Conservation (phyloP, 1,140 invertebrate genomes). For the Bombus fervidus region DNA sequence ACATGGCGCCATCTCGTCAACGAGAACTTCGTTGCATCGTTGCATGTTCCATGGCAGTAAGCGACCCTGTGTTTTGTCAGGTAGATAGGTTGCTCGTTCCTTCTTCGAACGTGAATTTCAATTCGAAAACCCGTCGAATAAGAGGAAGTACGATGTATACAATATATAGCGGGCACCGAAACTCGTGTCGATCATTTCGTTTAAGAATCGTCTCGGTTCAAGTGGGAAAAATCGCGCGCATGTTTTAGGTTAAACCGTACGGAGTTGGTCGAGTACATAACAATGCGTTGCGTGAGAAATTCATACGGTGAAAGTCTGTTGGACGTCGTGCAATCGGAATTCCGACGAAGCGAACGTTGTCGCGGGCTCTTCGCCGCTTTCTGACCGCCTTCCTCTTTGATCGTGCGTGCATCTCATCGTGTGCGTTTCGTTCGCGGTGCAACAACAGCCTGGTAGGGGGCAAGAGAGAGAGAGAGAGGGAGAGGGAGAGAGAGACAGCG, state of each 20-base stretch:
- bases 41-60: slow-evolving; percentile 32
- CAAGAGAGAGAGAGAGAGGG: background rate
- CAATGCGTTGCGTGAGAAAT: slow-evolving; percentile 63
- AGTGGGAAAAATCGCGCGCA: background rate
- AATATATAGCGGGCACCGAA: background rate
- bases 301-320: slow-evolving; percentile 72
- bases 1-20: slow-evolving; percentile 28
- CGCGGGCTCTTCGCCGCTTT: background rate
- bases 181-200: background rate
- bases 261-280: slow-evolving; percentile 22
- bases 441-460: background rate
- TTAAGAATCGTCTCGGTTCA: background rate
- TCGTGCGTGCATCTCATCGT: background rate
- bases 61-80: slow-evolving; percentile 7
- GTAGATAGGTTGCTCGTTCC: background rate
- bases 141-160: background rate
- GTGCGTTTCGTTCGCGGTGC: background rate
- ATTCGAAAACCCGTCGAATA: background rate
- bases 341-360: slow-evolving; percentile 28
- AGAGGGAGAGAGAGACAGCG: background rate
- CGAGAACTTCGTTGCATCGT: background rate
- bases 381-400: background rate
- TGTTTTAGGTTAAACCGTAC: slow-evolving; percentile 65
- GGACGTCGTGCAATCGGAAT: slow-evolving; percentile 17
- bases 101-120: background rate